Conservation (phyloP, 2,113 vertebrate species). For the Laticauda laticaudata region DNA sequence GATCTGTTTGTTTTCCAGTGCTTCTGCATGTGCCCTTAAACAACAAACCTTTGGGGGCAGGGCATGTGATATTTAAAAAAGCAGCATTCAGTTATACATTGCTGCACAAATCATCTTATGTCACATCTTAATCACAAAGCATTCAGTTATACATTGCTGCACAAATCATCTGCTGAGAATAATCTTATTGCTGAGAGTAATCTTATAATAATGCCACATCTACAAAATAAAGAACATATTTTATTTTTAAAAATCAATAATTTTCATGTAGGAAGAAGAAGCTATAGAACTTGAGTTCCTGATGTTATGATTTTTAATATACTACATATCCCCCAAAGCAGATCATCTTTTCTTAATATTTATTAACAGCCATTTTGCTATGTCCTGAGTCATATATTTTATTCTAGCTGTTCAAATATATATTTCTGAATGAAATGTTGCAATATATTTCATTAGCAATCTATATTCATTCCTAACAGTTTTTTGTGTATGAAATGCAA, state of each 20-base stretch:
- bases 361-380: conserved; percentile 3
- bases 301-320: background rate
- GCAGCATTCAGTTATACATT: background rate
- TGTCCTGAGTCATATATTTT: background rate
- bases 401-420: background rate
- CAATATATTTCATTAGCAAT: background rate
- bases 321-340: background rate
- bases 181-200: background rate
- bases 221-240: background rate
- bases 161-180: too few species aligned
- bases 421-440: background rate
- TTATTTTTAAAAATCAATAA: conserved; percentile 9
- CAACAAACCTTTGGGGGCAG: conserved; percentile 17
- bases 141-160: background rate
- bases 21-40: conserved; percentile 13
- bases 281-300: background rate
- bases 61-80: background rate
- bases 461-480: background rate
- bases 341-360: conserved; percentile 24
- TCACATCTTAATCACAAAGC: too few species aligned
- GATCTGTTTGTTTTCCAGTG: conserved; percentile 32
- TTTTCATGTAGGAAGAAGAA: background rate
- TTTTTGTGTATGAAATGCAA: background rate
- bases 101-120: background rate
- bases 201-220: background rate